phyloP scores from a whole-genome alignment of 2,888 invertebrate genomes.

The Coleophora deauratella region DNA sequence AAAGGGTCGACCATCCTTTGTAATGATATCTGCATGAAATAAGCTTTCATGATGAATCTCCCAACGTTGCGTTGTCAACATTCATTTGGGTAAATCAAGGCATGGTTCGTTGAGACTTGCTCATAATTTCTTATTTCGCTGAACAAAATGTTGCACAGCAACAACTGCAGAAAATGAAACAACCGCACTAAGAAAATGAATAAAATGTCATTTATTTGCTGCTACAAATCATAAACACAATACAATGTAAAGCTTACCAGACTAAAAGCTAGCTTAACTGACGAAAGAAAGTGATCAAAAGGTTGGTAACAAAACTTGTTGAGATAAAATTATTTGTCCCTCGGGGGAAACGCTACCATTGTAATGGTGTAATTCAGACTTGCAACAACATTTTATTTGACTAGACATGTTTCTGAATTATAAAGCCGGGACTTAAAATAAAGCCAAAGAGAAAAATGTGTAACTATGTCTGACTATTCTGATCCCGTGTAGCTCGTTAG shows the following conservation, averaged over 20 bases:
- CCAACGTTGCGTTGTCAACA: background rate
- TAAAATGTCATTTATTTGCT: constrained; percentile 11
- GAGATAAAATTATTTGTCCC: background rate
- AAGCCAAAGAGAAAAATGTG: too few species aligned
- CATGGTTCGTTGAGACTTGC: background rate
- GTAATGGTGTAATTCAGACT: too few species aligned
- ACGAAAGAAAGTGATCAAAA: background rate
- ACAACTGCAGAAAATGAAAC: constrained; percentile 2
- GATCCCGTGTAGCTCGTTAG: too few species aligned
- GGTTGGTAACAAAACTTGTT: background rate
- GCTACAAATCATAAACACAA: constrained; percentile 10
- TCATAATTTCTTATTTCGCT: constrained; percentile 4
- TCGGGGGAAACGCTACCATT: too few species aligned
- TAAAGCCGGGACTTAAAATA: too few species aligned
- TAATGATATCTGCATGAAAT: constrained; percentile 6
- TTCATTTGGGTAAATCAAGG: constrained; percentile 1
- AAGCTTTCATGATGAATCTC: constrained; percentile 2
- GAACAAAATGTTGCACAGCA: constrained; percentile 5
- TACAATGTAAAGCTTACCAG: constrained; percentile 7
- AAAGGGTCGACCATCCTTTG: constrained; percentile 33
- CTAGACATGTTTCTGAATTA: too few species aligned
- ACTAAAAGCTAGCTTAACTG: constrained; percentile 6
- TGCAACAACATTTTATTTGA: too few species aligned
- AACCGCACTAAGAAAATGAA: constrained; percentile 5
- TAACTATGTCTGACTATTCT: too few species aligned